Evolutionary conservation across 2,888 invertebrate genomes (phyloP).

Genomic region (Luffia ferchaultella): DNA sequence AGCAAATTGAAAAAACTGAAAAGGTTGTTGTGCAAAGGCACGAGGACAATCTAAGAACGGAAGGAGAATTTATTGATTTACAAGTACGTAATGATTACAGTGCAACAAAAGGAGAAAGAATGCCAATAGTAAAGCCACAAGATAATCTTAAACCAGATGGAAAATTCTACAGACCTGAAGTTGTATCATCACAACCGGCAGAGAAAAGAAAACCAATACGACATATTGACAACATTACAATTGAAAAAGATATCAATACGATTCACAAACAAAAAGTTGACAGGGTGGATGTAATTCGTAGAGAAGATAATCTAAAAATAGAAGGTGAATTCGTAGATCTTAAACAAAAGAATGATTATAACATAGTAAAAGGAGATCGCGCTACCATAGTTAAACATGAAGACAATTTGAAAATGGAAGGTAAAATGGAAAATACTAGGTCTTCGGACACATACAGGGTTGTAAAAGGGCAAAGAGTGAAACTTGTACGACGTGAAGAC

Average conservation of each 20-base stretch:
- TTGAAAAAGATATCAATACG: constrained; percentile 46
- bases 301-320: constrained; percentile 69
- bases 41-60: constrained; percentile 67
- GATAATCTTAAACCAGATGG: constrained; percentile 73
- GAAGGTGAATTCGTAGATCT: constrained; percentile 68
- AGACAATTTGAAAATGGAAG: constrained; percentile 72
- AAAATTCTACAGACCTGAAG: constrained; percentile 59
- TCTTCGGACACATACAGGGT: constrained; percentile 63
- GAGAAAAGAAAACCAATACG: constrained; percentile 65
- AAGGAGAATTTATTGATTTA: constrained; percentile 62
- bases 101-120: constrained; percentile 67
- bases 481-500: constrained; percentile 59
- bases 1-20: constrained; percentile 60
- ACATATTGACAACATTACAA: constrained; percentile 68
- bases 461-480: constrained; percentile 63
- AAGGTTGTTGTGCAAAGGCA: constrained; percentile 56
- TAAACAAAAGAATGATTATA: constrained; percentile 64
- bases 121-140: constrained; percentile 65
- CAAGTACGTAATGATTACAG: constrained; percentile 59
- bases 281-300: constrained; percentile 65
- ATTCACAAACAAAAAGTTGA: constrained; percentile 54
- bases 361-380: constrained; percentile 51
- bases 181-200: constrained; percentile 54
- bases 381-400: constrained; percentile 62
- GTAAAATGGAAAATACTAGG: constrained; percentile 61